Evolutionary conservation across 2,888 invertebrate genomes (phyloP), one percentile per base, ranked within the genome.

Genomic region (Asteroscopus sphinx): DNA sequence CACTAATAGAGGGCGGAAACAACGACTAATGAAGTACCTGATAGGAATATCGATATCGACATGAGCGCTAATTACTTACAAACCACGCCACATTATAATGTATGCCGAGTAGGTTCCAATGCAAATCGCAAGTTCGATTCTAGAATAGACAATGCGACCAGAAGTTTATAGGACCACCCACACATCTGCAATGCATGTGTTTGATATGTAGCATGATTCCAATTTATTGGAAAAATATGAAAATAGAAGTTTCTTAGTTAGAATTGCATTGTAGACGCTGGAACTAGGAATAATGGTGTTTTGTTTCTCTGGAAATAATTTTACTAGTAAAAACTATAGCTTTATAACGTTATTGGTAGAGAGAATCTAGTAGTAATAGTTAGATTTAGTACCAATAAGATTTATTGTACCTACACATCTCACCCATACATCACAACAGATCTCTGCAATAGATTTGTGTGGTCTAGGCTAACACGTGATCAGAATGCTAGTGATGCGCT

Each of bases 81-180:
- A 81, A 83, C 82, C 80, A 84, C 84, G 83, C 85, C 82, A 80
- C 82, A 80, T 83, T 85, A 87, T 92, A 91, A 93, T 92, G 85
- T 92, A 92, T 92, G 91, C 92, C 80, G 84, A 88, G 88, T 91
- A 82, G 88, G 88, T 89, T 86, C 87, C 87, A 88, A 93, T 93
- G 94, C 91, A 93, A 94, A 94, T 93, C 87, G 89, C 89, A 88
- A 91, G 92, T 92, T 92, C 93, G 92, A 91, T 92, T 85, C 90
- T 87, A 88, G 93, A 93, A 94, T 94, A 93, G 91, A 90, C 92
- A 93, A 93, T 93, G 92, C 81, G 91, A 88, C 68, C 78, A 79
- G 80, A 85, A 87, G 84, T 92, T 92, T 92, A 92, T 91, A 83
- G 86, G 94, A 92, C 93, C 93, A 93, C 93, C 92, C 92, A 89